Conservation (phyloP, 2,888 invertebrate species). For the Myopa tessellatipennis region DNA sequence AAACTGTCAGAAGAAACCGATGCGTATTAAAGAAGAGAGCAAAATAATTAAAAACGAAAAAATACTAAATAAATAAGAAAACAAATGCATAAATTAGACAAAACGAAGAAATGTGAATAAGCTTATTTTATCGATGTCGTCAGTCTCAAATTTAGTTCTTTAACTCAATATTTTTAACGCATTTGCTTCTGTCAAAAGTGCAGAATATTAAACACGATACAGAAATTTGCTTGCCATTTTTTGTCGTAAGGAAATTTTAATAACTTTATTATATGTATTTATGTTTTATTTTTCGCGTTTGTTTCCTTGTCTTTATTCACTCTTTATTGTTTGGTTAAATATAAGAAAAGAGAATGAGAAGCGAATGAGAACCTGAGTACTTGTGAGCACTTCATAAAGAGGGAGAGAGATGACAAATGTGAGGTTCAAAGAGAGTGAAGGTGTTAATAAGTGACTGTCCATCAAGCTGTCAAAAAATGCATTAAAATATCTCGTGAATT, state of each 20-base stretch:
- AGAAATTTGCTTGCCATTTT: background rate
- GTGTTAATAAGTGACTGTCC: no score
- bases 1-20: no score
- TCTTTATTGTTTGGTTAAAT: background rate
- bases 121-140: background rate
- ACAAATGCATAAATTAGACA: no score
- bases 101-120: no score
- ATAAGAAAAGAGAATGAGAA: no score
- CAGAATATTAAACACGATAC: background rate
- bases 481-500: background rate
- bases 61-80: no score
- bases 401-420: background rate
- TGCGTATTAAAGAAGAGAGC: no score
- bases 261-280: background rate
- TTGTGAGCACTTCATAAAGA: background rate
- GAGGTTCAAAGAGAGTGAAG: no score
- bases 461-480: no score
- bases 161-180: background rate
- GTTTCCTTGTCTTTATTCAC: background rate
- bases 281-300: background rate
- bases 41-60: no score
- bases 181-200: background rate
- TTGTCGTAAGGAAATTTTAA: background rate
- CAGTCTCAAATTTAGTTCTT: background rate
- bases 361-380: background rate